Conservation (phyloP, 2,797 vertebrate species). For the Nyctalus aviator region DNA sequence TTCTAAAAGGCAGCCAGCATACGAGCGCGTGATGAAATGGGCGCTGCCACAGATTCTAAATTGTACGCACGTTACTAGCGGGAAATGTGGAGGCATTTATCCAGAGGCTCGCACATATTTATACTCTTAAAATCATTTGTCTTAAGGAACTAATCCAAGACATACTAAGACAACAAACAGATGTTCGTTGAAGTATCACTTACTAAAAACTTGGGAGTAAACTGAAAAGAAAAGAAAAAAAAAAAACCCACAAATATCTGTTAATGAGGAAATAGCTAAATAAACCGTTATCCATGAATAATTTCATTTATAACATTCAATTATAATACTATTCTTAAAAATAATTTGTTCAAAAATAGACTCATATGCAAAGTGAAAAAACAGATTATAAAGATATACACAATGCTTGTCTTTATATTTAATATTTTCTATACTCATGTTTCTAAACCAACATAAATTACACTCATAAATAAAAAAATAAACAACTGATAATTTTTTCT, state of each 20-base stretch:
- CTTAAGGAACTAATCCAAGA: slow-evolving; percentile 11
- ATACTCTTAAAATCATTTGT: slow-evolving; percentile 10
- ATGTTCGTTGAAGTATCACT: neutral
- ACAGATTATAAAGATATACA: neutral
- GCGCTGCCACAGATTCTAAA: neutral
- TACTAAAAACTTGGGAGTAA: neutral
- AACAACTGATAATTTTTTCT: neutral
- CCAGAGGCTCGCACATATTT: neutral
- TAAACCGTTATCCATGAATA: slow-evolving; percentile 11
- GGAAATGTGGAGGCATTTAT: neutral
- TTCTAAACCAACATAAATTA: neutral
- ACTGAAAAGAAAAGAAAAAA: neutral
- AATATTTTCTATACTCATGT: neutral
- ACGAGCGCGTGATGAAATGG: neutral
- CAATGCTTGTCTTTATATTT: neutral
- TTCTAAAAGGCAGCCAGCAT: neutral
- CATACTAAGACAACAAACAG: neutral
- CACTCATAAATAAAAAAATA: slow-evolving; percentile 31
- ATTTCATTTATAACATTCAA: neutral
- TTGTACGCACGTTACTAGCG: rapidly evolving
- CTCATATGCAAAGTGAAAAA: neutral
- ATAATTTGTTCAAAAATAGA: slow-evolving; percentile 29
- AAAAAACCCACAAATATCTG: neutral
- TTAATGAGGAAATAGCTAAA: neutral
- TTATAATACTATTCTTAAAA: slow-evolving; percentile 39